Base-by-base conservation (phyloP, 2,888 invertebrate species). In the Thelaira solivaga region DNA sequence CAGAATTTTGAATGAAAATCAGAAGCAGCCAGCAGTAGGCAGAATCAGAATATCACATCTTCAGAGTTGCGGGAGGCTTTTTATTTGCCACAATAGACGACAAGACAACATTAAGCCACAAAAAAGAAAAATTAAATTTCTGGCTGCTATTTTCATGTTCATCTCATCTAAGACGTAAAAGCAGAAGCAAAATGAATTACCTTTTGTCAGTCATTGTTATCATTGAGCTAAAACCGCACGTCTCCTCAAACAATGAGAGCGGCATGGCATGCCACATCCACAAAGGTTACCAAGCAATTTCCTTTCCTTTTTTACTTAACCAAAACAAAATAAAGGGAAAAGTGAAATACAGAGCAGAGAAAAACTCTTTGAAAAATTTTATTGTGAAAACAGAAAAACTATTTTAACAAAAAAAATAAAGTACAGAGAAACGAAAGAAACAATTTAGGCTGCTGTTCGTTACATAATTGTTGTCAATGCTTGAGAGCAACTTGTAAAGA, bases 201-300 rank as follows among this genome's bases (percentile, higher is more conserved):
- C 68, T 69, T 64, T 78, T 68, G 61, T 61, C 67, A 45, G 74
- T 59, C 64, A 78, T 74, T 74, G 64, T 69, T 74, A 74, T 64
- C 73, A 57, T n/a, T n/a, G n/a, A n/a, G 53, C 45, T 72, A 75
- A n/a, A 69, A 67, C 51, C 61, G 43, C 53, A 61, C 13, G 69
- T 45, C 45, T n/a, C n/a, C n/a, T 34, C 34, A 57, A 39, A 75
- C 68, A 69, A 69, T 57, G 31, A 41, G 59, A 29, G 68, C 68
- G 6, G 71, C 76, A n/a, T n/a, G n/a, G n/a, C n/a, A n/a, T n/a
- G 71, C 64, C 64, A 36, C 16, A 64, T 36, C 41, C 43, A 61
- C 49, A 76, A 76, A 71, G 64, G 39, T 45, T 62, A 43, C 55
- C 39, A 29, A 20, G 47, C 45, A 41, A 49, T 47, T 59, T 69